Evolutionary conservation across 92 coral and sea anemone species (phyloP).

Genomic region (Scolanthus callimorphus): DNA sequence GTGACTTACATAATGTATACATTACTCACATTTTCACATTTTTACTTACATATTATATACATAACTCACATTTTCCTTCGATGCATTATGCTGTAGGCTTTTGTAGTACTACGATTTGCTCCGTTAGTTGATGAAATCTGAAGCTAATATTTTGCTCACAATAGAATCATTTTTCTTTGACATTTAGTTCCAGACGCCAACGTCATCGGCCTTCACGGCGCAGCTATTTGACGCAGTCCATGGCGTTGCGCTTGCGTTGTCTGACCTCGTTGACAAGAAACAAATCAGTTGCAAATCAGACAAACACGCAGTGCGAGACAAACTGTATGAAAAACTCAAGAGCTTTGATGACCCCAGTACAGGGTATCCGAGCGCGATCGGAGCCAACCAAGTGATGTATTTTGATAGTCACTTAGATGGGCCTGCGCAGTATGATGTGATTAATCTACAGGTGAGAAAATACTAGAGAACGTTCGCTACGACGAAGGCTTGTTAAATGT

Average conservation of each 20-base stretch:
- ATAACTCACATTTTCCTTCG: no score
- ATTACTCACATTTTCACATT: no score
- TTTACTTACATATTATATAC: no score
- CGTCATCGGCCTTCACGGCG: conserved; percentile 83
- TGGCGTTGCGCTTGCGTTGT: conserved; percentile 90
- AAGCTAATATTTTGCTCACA: no score
- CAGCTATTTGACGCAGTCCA: conserved; percentile 96
- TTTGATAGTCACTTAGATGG: conserved; percentile 83
- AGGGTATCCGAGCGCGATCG: conserved; percentile 91
- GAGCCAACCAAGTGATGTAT: conserved; percentile 79
- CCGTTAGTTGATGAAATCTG: no score
- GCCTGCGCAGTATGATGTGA: conserved; percentile 88
- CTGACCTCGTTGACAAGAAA: conserved; percentile 96
- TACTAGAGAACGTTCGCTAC: no score
- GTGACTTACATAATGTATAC: no score
- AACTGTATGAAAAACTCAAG: conserved; percentile 76
- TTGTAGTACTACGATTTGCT: no score
- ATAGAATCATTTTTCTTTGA: no score
- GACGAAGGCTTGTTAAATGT: no score
- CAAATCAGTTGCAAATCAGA: conserved; percentile 82
- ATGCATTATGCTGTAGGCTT: no score
- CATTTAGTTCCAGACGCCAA: conserved; percentile 63
- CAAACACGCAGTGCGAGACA: conserved; percentile 75
- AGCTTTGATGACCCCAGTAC: conserved; percentile 58
- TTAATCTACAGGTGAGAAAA: conserved; percentile 81